Evolutionary conservation across 2,888 invertebrate species (phyloP), one percentile per base, ranked within the genome.

Genomic region (Apamea epomidion): DNA sequence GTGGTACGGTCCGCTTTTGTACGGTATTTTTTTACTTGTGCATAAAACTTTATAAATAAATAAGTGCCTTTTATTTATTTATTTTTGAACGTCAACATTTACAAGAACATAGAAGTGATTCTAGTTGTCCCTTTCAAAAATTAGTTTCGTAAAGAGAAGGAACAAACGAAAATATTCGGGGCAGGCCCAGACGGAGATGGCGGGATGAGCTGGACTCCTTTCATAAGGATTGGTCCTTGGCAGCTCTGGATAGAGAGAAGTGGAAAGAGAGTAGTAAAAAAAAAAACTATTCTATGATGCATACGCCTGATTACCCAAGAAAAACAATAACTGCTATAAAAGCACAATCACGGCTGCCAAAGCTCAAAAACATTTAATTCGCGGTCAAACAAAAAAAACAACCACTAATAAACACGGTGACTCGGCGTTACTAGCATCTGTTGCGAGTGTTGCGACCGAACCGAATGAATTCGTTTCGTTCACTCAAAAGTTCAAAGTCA

Each of bases 401-500:
- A 86, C 80, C 81, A 87, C 16, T 79, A 87, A 85, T 91, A 88
- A 84, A 71, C 29, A 62, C 32, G 32, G 72, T 91, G 91, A 91
- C 80, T 84, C 48, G 79, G 65, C 90, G 78, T 8, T 62, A 81
- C 48, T 21, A 80, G 70, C 91, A 91, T 91, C 91, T 91, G 91
- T 74, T 80, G 76, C 76, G 73, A 76, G 58, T 91, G 91, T 72
- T 80, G 76, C 76, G 73, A 76, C 76, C 45, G n/a, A 8, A 82
- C 32, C 62, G 70, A 81, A 82, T 80, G 68, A 68, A 88, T 88
- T 88, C 73, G 90, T 74, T 74, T 76, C 83, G 83, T 76, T 73
- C 78, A 76, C 72, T 88, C 74, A 67, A 80, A 89, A 87, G 77
- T 87, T 87, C 82, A 87, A 87, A 88, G 89, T 87, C 87, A 88